Base-by-base conservation (phyloP, 2,113 vertebrate genomes). In the Micromys minutus region DNA sequence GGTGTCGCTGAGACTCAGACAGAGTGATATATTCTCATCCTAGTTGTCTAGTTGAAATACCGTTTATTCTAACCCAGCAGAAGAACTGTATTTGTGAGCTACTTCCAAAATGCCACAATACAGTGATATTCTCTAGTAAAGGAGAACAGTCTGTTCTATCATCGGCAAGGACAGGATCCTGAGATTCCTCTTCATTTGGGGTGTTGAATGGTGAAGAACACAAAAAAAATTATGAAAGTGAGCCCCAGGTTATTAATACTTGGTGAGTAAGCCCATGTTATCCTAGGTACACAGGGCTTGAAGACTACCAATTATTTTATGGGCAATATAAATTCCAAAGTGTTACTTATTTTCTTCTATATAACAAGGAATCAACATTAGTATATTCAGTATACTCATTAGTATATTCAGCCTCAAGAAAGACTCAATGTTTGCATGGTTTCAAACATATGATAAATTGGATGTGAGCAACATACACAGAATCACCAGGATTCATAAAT, bases 371-470 rank as follows among this genome's bases (percentile, higher is more conserved):
- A 52, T 90, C 12, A 94, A 95, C 47, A 94, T 26, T n/a, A n/a
- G n/a, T n/a, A n/a, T n/a, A n/a, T n/a, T n/a, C n/a, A n/a, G 2
- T 45, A 77, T 80, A n/a, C 29, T 92, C n/a, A 39, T 71, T 72
- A 15, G 24, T 83, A 55, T 87, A 80, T 50, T 55, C 22, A 71
- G 47, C 7, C n/a, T 76, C 17, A 81, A 90, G 13, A 86, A 65
- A 94, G 94, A 87, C 61, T 91, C 79, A 93, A 16, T 63, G 65
- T 95, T 47, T 87, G 39, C 21, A 45, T 29, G 80, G 21, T 10
- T 13, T 96, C 79, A 93, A 79, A 96, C 87, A 90, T 91, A 74
- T 34, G 36, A 72, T 85, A 93, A 97, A 96, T 1, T 85, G 39
- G n/a, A 97, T 65, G 24, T 94, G 69, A 96, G 67, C 29, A 63